phyloP scores from a whole-genome alignment of 1,140 invertebrate genomes.

The Rhyacophila brunnea region DNA sequence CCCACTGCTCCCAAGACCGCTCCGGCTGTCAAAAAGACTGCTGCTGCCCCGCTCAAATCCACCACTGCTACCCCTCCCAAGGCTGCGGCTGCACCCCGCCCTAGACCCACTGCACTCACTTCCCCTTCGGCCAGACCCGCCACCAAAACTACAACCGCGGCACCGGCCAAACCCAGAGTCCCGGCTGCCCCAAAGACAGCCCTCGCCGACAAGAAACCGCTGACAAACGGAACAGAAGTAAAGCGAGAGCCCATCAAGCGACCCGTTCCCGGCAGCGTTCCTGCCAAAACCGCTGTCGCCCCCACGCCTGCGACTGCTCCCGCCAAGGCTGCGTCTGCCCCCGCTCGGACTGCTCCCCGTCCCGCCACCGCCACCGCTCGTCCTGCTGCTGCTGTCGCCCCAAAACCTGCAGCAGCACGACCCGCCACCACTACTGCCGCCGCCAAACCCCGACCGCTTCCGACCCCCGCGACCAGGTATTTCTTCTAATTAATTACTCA shows the following conservation, averaged over 20 bases:
- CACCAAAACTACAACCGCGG: constrained; percentile 12
- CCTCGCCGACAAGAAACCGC: constrained; percentile 44
- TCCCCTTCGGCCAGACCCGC: background rate
- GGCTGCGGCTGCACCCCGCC: constrained; percentile 28
- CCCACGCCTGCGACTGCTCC: constrained; percentile 35
- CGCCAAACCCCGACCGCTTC: constrained; percentile 24
- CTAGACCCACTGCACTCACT: constrained; percentile 28
- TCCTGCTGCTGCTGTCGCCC: constrained; percentile 29
- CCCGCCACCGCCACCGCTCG: constrained; percentile 25
- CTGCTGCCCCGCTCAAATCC: constrained; percentile 32
- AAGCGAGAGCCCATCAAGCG: constrained; percentile 37
- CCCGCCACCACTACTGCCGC: constrained; percentile 8
- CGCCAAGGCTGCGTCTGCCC: constrained; percentile 29
- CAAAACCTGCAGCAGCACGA: constrained; percentile 25
- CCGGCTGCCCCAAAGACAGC: constrained; percentile 17
- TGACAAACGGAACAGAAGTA: constrained; percentile 48
- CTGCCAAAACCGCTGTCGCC: constrained; percentile 16
- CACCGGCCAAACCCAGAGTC: constrained; percentile 14
- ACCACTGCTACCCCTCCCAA: constrained; percentile 27
- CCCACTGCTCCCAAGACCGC: constrained; percentile 34
- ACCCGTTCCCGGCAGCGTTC: constrained; percentile 2
- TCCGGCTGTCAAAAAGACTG: constrained; percentile 39
- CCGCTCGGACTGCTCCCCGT: constrained; percentile 30
- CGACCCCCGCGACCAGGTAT: constrained; percentile 36
- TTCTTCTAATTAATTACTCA: background rate